A percentile compares a stretch with the other conserved stretches of the same genome.
phyloP scores from a whole-genome alignment of 2,888 invertebrate species.

The Hirtodrosophila histrioides region DNA sequence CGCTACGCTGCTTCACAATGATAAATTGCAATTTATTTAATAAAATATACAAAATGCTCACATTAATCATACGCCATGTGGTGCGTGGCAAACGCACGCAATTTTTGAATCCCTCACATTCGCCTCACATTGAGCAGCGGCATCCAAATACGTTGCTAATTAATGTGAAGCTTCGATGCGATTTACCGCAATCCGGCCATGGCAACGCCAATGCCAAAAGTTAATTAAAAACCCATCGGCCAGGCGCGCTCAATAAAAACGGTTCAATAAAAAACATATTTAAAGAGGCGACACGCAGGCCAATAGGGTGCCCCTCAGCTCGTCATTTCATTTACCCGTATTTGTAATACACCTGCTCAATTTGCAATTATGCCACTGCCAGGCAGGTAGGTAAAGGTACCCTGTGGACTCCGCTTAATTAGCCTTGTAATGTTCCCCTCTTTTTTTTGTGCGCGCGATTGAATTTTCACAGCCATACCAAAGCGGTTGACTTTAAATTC shows the following conservation, averaged over 20 bases:
- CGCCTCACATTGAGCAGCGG: not conserved
- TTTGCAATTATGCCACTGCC: constrained; percentile 9
- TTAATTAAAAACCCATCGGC: constrained; percentile 67
- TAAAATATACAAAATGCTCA: constrained; percentile 57
- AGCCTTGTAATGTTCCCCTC: constrained; percentile 37
- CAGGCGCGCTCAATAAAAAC: constrained; percentile 16
- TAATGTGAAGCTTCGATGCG: constrained; percentile 34
- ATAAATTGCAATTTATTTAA: constrained; percentile 76
- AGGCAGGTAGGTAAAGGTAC: constrained; percentile 20
- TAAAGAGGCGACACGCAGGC: not conserved
- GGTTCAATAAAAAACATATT: constrained; percentile 18
- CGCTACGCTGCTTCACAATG: constrained; percentile 38
- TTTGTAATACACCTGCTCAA: constrained; percentile 52
- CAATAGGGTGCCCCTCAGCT: too few relatives aligned
- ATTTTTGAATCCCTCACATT: constrained; percentile 28
- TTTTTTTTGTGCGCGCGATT: too few relatives aligned
- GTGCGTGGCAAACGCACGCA: constrained; percentile 27
- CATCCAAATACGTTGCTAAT: constrained; percentile 30
- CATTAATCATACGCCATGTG: constrained; percentile 79
- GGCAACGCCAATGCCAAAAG: constrained; percentile 47
- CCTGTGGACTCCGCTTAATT: constrained; percentile 48
- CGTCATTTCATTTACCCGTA: constrained; percentile 10
- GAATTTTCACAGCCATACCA: too few relatives aligned
- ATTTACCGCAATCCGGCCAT: constrained; percentile 40
- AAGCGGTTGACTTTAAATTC: not conserved